Base-by-base conservation (phyloP, 2,888 invertebrate species). In the Andrena fulva region DNA sequence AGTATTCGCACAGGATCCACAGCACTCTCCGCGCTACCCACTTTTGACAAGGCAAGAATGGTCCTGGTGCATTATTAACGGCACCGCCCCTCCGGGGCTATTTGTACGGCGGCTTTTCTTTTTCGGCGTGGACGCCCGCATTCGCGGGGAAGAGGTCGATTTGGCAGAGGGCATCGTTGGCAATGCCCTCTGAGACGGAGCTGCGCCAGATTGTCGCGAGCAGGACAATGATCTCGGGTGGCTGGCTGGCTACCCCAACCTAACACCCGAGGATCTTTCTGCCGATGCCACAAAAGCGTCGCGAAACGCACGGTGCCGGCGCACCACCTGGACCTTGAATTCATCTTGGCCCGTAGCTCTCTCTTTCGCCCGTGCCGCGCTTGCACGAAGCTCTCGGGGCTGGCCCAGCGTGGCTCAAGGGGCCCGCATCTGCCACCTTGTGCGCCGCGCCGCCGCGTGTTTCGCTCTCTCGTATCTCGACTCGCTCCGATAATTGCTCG, bases 391-490 rank as follows among this genome's bases (percentile, higher is more conserved):
- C 50, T 66, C 33, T 29, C 72, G 77, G 42, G 33, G 50, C 50
- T 56, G 29, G 60, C 54, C 60, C 68, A 48, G 69, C 63, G n/a
- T 68, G 81, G 67, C 85, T 72, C 60, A 80, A 74, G 70, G 72
- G 77, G 67, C 82, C 76, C 81, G 84, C 87, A 87, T 88, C 88
- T 88, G 88, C 87, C 88, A 89, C 88, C 89, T 89, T 87, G 77
- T 77, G 85, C 69, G 50, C 60, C 48, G 48, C 24, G 31, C 69
- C 59, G 20, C 77, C 82, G 80, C 71, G 78, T 79, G 80, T 81
- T 85, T 62, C 75, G 63, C 48, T 66, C 68, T 12, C 12, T 75
- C 75, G 56, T 69, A 54, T 80, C 82, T 85, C 71, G 82, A 79
- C 84, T 82, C 77, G 64, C 62, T n/a, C 72, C 72, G 73, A 88